These are phyloP conservation scores for Thyatira batis DNA, from an alignment of 2,888 invertebrate species.

Conservation along the genomic window DNA sequence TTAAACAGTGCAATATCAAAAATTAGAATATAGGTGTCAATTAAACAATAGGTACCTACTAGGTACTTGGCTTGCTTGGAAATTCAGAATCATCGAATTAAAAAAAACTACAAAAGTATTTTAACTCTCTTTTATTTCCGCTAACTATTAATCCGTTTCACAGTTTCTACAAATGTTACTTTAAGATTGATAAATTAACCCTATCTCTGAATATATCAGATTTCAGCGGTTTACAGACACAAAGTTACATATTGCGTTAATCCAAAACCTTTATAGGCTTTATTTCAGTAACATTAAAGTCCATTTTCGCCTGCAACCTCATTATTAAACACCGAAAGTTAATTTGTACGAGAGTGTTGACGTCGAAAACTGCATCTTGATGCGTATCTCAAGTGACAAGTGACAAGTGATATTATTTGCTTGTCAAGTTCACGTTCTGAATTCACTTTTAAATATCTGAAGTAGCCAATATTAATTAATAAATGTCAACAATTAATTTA, in stretches of 20 bases:
- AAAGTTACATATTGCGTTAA: conserved; percentile 5
- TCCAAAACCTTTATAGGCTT: neutral
- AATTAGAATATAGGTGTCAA: no score
- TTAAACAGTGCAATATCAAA: no score
- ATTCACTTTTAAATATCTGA: neutral
- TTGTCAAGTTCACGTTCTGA: conserved; percentile 10
- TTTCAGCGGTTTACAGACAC: conserved; percentile 60
- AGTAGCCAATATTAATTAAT: neutral
- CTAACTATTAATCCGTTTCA: neutral
- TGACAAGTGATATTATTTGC: conserved; percentile 12
- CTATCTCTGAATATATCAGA: conserved; percentile 29
- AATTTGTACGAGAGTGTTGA: neutral
- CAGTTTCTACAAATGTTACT: neutral
- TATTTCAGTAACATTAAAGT: neutral
- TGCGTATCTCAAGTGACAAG: conserved; percentile 8
- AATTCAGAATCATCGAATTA: no score
- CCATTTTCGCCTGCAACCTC: neutral
- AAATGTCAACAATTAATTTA: neutral
- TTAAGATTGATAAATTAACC: neutral
- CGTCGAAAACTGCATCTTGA: conserved; percentile 15
- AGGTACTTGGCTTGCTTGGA: no score
- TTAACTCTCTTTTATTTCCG: neutral
- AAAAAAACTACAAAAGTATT: no score
- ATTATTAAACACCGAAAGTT: neutral
- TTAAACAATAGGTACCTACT: no score